Evolutionary conservation across 2,113 vertebrate species (phyloP).

Genomic region (Struthidea cinerea): DNA sequence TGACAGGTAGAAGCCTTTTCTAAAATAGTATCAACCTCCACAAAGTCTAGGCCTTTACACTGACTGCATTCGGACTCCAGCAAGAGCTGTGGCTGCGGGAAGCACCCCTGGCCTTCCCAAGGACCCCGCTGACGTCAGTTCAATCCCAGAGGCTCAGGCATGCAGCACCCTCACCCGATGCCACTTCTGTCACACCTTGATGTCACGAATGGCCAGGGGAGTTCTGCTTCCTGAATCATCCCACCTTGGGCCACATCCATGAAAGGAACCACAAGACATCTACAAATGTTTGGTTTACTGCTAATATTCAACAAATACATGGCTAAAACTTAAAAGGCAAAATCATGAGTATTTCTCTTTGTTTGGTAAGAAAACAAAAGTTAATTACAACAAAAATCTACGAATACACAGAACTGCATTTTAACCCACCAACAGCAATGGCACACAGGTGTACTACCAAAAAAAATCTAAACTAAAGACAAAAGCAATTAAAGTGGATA

Average conservation of each 20-base stretch:
- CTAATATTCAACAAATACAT: background rate
- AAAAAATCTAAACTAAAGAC: background rate
- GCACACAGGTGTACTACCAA: background rate
- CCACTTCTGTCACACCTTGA: fast-evolving
- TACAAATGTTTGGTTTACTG: background rate
- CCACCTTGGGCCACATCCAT: fast-evolving
- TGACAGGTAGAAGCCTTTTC: constrained; percentile 24
- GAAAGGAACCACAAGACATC: background rate
- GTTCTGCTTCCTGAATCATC: background rate
- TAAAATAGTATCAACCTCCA: background rate
- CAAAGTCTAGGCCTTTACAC: background rate
- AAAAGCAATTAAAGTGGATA: background rate
- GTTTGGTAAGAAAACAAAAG: background rate
- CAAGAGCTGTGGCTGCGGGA: background rate
- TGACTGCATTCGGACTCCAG: background rate
- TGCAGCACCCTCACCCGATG: fast-evolving
- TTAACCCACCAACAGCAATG: background rate
- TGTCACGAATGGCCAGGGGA: background rate
- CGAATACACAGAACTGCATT: background rate
- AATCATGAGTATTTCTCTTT: background rate
- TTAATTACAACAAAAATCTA: background rate
- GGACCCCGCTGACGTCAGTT: background rate
- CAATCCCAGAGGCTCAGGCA: background rate
- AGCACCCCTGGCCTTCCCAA: background rate
- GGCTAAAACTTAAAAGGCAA: background rate